These are phyloP conservation scores for Cryptoprocta ferox DNA, from an alignment of 2,797 vertebrate species.

Conservation along the genomic window DNA sequence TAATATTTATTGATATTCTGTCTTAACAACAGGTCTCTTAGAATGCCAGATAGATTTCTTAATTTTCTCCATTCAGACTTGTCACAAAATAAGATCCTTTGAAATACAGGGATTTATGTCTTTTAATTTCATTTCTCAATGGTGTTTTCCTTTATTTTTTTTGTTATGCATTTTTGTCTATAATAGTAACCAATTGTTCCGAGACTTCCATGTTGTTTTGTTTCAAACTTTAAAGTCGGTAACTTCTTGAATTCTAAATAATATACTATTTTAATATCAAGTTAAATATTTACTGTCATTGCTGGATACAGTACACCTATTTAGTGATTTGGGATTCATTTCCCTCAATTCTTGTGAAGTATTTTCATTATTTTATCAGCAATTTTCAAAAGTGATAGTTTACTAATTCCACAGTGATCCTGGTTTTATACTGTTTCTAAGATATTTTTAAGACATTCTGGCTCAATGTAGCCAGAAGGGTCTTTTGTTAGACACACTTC, in stretches of 20 bases:
- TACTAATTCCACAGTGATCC: not conserved
- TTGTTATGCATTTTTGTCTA: not conserved
- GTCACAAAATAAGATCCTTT: not conserved
- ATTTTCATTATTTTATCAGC: not conserved
- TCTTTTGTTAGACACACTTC: not conserved
- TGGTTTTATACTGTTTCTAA: not conserved
- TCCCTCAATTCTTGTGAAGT: not conserved
- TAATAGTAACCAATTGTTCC: not conserved
- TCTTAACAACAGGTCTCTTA: not conserved
- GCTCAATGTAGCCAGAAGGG: not conserved
- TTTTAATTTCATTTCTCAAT: not conserved
- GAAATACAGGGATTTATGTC: not conserved
- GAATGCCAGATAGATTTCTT: not conserved
- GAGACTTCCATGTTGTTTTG: not conserved
- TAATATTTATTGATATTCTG: not conserved
- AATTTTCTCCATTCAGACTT: not conserved
- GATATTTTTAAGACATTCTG: conserved; percentile 14
- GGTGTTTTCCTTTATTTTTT: not conserved
- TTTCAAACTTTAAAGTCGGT: not conserved
- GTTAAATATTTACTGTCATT: not conserved
- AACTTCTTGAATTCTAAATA: not conserved
- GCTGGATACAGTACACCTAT: not conserved
- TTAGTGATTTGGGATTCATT: not conserved
- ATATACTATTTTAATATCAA: not conserved
- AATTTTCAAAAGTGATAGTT: not conserved